phyloP scores from a whole-genome alignment of 2,113 vertebrate genomes.

The Micronycteris hirsuta region DNA sequence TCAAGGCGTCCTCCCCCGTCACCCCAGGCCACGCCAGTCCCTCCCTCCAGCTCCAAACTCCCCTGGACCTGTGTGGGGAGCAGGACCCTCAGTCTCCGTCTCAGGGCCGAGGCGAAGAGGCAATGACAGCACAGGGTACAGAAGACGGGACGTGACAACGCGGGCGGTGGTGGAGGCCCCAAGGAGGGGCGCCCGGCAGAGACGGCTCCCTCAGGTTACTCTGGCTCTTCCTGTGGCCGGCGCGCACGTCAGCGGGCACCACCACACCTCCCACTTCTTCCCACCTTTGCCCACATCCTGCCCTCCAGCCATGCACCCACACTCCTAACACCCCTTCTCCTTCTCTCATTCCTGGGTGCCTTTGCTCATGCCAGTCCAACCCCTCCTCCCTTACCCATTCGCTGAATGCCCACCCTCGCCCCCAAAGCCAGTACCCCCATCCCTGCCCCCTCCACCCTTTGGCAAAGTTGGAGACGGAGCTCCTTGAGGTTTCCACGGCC shows the following conservation, averaged over 20 bases:
- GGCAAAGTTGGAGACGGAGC: no score
- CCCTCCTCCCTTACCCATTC: background rate
- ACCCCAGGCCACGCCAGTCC: background rate
- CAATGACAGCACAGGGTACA: background rate
- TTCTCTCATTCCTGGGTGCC: background rate
- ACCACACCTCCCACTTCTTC: background rate
- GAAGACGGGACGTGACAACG: no score
- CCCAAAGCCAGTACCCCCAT: no score
- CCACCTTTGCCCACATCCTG: background rate
- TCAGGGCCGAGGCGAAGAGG: background rate
- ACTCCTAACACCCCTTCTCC: background rate
- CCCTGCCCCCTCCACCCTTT: no score
- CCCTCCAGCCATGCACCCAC: background rate
- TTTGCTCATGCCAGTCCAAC: background rate
- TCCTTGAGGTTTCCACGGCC: background rate
- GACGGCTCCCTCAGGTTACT: background rate
- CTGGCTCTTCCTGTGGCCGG: background rate
- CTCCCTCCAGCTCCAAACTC: background rate
- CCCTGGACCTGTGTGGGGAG: background rate
- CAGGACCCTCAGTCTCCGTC: background rate
- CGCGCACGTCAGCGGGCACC: background rate
- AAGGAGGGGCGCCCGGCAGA: background rate
- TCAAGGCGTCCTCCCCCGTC: no score
- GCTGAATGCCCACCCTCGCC: background rate
- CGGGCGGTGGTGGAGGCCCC: accelerated